Evolutionary conservation across 2,888 invertebrate species (phyloP), one percentile per base, ranked within the genome.

Genomic region (Frankliniella intonsa): DNA sequence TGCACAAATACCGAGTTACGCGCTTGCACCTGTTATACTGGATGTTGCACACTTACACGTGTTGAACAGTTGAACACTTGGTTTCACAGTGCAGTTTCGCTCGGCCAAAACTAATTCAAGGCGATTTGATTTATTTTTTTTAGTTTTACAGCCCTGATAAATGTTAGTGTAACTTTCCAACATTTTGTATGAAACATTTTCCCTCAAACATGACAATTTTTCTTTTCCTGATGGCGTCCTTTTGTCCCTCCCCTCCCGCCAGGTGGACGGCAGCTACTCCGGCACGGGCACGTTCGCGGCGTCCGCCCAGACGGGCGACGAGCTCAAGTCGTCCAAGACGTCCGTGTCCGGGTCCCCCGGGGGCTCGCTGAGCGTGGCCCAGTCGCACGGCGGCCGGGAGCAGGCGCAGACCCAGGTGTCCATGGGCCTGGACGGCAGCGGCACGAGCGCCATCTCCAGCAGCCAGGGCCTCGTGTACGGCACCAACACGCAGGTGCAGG

Each of bases 201-300:
- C 14, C 55, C 14, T 14, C 5, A 38, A 38, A 38, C 2, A 38
- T 38, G 38, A 38, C 38, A 5, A 2, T 3, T 5, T 2, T 5
- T 38, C 38, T 38, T 38, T 38, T 38, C 38, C 38, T 5, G 38
- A 38, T 38, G 38, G 38, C 38, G 3, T 38, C 38, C 5, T n/a
- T n/a, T n/a, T n/a, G n/a, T n/a, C n/a, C n/a, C n/a, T 11, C 3
- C 7, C n/a, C 7, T 69, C n/a, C 0, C 22, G 95, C 0, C 94
- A 95, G 88, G 95, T 96, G 12, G 86, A 85, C 81, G 95, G 95
- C 50, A 92, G 93, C 0, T 95, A 95, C 86, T 91, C 92, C 0
- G 93, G 94, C 1, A 90, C 92, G 38, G 95, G 95, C 19, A 92
- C 94, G 0, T 95, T 96, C 86, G 93, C 94, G 84, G 95, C 95